These are phyloP conservation scores for Rhombomys opimus DNA, from an alignment of 2,113 vertebrate genomes.

Conservation along the genomic window DNA sequence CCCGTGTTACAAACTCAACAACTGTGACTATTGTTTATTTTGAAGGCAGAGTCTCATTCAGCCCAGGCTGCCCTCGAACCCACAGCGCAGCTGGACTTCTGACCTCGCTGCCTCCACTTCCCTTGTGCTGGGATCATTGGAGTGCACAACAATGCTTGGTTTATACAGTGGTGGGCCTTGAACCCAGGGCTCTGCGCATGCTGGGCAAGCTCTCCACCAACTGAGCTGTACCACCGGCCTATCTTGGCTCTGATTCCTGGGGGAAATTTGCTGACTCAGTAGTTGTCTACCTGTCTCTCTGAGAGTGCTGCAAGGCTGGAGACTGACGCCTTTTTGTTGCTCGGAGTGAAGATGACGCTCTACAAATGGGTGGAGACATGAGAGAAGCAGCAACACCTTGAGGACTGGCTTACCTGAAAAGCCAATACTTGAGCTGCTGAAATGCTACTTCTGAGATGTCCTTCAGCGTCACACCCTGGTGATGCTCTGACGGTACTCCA, in stretches of 20 bases:
- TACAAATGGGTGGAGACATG: neutral
- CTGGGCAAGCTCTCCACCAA: neutral
- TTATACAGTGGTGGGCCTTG: too few relatives aligned
- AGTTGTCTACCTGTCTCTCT: neutral
- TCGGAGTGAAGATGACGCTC: neutral
- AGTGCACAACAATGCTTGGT: neutral
- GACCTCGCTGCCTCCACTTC: too few relatives aligned
- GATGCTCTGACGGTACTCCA: fast-evolving
- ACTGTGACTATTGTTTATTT: too few relatives aligned
- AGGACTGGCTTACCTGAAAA: neutral
- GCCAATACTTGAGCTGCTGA: neutral
- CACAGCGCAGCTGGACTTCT: neutral
- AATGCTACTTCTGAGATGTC: neutral
- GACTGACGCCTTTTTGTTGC: neutral
- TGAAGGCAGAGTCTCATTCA: neutral
- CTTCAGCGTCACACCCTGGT: fast-evolving
- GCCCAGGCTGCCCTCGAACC: neutral
- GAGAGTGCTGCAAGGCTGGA: neutral
- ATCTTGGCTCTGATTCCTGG: neutral
- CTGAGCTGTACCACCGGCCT: neutral
- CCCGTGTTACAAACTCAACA: too few relatives aligned
- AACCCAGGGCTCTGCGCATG: neutral
- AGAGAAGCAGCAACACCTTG: neutral
- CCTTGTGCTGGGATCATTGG: neutral
- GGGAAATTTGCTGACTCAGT: fast-evolving